phyloP scores from a whole-genome alignment of 2,113 vertebrate species.

The Nerophis lumbriciformis region DNA sequence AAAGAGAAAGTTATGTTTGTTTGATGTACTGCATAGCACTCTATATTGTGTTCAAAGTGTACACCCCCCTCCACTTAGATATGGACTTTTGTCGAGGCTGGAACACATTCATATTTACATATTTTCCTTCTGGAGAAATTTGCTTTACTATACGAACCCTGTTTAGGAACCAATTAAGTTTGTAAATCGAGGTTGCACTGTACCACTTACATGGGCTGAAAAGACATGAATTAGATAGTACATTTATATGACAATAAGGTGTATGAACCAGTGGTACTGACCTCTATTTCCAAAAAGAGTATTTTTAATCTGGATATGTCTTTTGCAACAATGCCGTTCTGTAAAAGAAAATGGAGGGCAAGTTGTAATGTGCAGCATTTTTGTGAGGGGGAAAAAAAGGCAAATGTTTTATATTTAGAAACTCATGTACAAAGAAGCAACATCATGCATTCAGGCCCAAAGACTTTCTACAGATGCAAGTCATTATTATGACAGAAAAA shows the following conservation, averaged over 20 bases:
- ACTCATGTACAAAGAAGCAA: neutral
- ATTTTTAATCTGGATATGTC: conserved; percentile 93
- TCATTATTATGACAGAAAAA: neutral
- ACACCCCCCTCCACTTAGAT: no score
- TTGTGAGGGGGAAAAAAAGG: neutral
- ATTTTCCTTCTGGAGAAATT: no score
- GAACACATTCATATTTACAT: no score
- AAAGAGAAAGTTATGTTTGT: no score
- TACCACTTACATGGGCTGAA: neutral
- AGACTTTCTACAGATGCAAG: neutral
- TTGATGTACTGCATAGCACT: no score
- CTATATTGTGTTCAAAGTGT: no score
- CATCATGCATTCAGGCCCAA: neutral
- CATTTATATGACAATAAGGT: neutral
- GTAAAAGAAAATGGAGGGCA: conserved; percentile 22
- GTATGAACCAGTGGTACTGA: conserved; percentile 48
- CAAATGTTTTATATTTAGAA: neutral
- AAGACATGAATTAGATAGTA: neutral
- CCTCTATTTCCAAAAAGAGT: conserved; percentile 93
- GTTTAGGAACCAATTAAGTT: no score
- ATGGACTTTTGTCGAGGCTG: no score
- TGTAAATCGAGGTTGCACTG: no score
- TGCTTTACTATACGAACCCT: no score
- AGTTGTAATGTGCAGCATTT: neutral
- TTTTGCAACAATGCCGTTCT: conserved; percentile 97